Percentiles rank a stretch among this genome's conserved stretches.
phyloP scores from a whole-genome alignment of 2,888 invertebrate species.

The Boloria euphrosyne region DNA sequence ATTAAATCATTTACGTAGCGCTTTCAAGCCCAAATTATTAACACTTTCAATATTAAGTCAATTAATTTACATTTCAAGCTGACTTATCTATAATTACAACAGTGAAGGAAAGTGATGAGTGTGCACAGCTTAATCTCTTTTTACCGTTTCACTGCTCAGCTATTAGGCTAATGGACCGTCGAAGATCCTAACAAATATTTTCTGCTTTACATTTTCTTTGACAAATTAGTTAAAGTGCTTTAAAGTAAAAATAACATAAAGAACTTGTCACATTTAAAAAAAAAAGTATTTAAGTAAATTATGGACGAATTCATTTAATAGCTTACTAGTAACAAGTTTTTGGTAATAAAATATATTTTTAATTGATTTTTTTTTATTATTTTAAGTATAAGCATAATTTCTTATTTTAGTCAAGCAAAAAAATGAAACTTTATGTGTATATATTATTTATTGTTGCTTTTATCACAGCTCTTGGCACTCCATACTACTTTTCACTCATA shows the following conservation, averaged over 20 bases:
- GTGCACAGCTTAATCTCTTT: conserved; percentile 72
- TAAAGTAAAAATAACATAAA: background rate
- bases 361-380: too few relatives aligned
- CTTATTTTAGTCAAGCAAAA: too few relatives aligned
- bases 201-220: background rate
- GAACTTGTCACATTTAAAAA: background rate
- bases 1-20: background rate
- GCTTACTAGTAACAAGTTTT: too few relatives aligned
- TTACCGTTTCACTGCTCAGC: conserved; percentile 67
- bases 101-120: conserved; percentile 66
- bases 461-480: too few relatives aligned
- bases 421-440: too few relatives aligned
- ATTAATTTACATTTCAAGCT: conserved; percentile 17
- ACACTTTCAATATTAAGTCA: conserved; percentile 8
- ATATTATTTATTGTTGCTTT: too few relatives aligned
- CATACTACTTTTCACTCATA: too few relatives aligned
- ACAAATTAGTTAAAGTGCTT: conserved; percentile 4
- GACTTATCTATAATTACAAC: conserved; percentile 66
- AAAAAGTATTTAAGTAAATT: background rate
- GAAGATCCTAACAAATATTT: conserved; percentile 16
- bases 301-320: background rate
- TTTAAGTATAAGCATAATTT: too few relatives aligned
- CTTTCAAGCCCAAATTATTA: conserved; percentile 9
- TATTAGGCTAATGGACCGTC: conserved; percentile 71
- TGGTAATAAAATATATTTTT: too few relatives aligned